Percentiles rank a stretch among this genome's conserved stretches.
Conservation (phyloP, 1,140 invertebrate genomes). For the Pseudomyrmex concolor region DNA sequence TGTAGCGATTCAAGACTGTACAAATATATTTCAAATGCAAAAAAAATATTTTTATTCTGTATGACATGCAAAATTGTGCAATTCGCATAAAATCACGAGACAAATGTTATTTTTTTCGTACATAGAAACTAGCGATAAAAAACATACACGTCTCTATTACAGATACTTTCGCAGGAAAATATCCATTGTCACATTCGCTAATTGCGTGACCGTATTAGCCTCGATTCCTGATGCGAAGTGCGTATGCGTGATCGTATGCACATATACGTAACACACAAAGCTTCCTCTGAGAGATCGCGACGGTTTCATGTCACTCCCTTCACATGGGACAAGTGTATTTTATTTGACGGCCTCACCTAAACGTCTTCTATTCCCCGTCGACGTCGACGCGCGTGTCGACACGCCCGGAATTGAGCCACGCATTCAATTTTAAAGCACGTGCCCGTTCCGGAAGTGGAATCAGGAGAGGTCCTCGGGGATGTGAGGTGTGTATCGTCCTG, state of each 20-base stretch:
- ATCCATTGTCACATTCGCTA: conserved; percentile 54
- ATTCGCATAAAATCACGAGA: conserved; percentile 32
- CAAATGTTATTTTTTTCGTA: conserved; percentile 30
- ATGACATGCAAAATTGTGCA: neutral
- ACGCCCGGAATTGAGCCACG: conserved; percentile 77
- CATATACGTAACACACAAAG: conserved; percentile 51
- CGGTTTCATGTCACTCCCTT: conserved; percentile 71
- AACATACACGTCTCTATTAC: conserved; percentile 11
- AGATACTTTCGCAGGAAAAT: conserved; percentile 34
- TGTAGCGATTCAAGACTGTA: too few species aligned
- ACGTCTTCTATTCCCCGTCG: conserved; percentile 74
- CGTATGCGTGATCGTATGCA: conserved; percentile 40
- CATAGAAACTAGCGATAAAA: conserved; percentile 41
- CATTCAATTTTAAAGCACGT: conserved; percentile 77
- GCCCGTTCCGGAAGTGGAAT: conserved; percentile 37
- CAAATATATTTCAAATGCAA: too few species aligned
- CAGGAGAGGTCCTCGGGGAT: conserved; percentile 54
- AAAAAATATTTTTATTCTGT: neutral
- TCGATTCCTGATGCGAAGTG: conserved; percentile 46
- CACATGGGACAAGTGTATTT: conserved; percentile 73
- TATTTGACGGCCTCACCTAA: conserved; percentile 75
- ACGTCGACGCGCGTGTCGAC: conserved; percentile 76
- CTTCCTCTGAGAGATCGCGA: conserved; percentile 61
- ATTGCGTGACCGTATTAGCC: conserved; percentile 52
- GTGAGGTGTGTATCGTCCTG: conserved; percentile 15